Evolutionary conservation across 2,113 vertebrate species (phyloP).

Genomic region (Sinocyclocheilus rhinocerous): DNA sequence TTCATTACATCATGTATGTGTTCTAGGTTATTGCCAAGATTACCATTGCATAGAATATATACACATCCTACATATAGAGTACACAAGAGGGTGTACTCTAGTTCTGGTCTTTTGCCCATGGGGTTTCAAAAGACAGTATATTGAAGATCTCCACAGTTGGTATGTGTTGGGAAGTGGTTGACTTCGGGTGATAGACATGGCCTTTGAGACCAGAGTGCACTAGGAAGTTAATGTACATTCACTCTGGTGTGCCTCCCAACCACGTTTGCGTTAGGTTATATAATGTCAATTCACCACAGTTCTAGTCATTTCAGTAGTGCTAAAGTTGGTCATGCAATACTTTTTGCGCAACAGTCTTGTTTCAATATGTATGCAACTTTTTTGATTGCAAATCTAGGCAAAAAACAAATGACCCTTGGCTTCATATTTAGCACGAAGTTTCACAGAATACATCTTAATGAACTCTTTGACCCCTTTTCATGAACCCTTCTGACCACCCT

Average conservation of each 20-base stretch:
- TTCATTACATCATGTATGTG: not conserved
- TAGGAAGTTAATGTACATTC: not conserved
- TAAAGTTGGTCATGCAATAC: not conserved
- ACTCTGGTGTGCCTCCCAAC: not conserved
- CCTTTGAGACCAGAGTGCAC: slow-evolving; percentile 1
- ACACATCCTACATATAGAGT: not conserved
- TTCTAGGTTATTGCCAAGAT: slow-evolving; percentile 7
- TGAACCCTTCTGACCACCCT: not conserved
- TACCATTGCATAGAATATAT: not conserved
- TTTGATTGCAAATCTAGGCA: not conserved
- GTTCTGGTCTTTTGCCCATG: not conserved
- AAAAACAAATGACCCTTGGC: not conserved
- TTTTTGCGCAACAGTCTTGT: slow-evolving; percentile 6
- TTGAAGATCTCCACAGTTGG: not conserved
- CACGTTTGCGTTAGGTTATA: not conserved
- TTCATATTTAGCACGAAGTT: not conserved
- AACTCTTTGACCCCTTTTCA: not conserved
- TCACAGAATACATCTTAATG: not conserved
- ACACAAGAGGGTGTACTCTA: not conserved
- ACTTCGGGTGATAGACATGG: not conserved
- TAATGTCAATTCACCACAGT: not conserved
- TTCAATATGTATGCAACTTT: slow-evolving; percentile 1
- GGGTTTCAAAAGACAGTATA: not conserved
- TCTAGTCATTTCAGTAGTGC: not conserved
- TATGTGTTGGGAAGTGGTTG: not conserved